Evolutionary conservation across 2,113 vertebrate genomes (phyloP).

Genomic region (Petrocephalus zakoni): DNA sequence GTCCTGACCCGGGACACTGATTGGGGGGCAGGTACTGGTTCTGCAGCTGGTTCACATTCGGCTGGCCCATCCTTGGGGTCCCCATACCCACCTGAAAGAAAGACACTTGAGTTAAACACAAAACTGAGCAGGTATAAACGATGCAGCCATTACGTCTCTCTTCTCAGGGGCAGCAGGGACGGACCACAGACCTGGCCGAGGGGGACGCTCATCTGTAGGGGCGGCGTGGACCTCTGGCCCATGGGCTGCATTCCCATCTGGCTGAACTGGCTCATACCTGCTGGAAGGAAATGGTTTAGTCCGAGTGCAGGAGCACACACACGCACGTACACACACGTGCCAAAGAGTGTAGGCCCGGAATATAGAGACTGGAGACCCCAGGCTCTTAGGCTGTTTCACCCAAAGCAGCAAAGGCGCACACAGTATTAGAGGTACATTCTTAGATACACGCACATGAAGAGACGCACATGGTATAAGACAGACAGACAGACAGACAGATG

Average conservation of each 20-base stretch:
- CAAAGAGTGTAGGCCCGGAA: neutral
- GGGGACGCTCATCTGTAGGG: conserved; percentile 77
- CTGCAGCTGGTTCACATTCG: conserved; percentile 75
- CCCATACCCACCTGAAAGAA: conserved; percentile 73
- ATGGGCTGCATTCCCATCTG: conserved; percentile 78
- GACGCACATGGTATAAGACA: neutral
- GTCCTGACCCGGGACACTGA: conserved; percentile 74
- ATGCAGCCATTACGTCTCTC: neutral
- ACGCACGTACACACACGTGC: neutral
- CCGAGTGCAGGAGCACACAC: neutral
- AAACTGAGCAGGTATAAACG: neutral
- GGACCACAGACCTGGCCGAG: conserved; percentile 74
- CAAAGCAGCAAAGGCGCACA: too few species aligned
- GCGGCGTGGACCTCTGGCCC: conserved; percentile 81
- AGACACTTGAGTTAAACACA: conserved; percentile 10
- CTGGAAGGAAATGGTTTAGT: neutral
- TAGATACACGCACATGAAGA: too few species aligned
- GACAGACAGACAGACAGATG: too few species aligned
- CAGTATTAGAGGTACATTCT: too few species aligned
- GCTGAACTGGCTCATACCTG: conserved; percentile 87
- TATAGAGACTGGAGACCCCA: neutral
- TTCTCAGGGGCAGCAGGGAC: neutral
- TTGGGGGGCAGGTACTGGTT: conserved; percentile 81
- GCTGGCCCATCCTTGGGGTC: conserved; percentile 75
- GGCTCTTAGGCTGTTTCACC: neutral